Conservation (phyloP, 2,113 vertebrate genomes). For the Petroica traversi region DNA sequence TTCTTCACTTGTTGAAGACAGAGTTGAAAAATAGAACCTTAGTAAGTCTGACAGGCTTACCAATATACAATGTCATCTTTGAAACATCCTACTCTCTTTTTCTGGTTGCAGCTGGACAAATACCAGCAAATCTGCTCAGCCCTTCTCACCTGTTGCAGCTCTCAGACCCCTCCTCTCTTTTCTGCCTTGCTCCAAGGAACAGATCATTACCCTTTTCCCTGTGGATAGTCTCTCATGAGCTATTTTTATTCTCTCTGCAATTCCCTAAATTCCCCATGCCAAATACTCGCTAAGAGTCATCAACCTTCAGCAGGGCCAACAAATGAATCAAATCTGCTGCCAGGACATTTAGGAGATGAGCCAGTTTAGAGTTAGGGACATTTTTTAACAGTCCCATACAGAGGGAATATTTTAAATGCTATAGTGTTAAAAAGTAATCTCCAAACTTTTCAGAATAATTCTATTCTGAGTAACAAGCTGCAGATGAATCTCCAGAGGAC, state of each 20-base stretch:
- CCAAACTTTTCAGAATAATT: slow-evolving; percentile 17
- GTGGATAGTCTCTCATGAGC: not conserved
- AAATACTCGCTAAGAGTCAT: slow-evolving; percentile 41
- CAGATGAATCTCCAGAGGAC: slow-evolving; percentile 10
- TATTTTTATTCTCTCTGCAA: slow-evolving; percentile 35
- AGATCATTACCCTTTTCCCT: not conserved
- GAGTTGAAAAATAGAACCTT: not conserved
- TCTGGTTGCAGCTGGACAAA: not conserved
- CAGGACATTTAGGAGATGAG: slow-evolving; percentile 31
- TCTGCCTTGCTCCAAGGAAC: not conserved
- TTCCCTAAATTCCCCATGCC: slow-evolving; percentile 10
- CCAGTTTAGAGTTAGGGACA: not conserved
- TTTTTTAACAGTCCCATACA: not conserved
- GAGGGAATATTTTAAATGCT: not conserved
- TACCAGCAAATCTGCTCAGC: not conserved
- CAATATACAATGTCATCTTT: not conserved
- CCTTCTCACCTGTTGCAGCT: not conserved
- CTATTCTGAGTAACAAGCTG: not conserved
- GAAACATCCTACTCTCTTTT: not conserved
- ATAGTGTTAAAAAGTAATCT: not conserved
- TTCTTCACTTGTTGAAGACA: not conserved
- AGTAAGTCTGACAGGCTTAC: not conserved
- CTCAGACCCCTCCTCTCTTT: not conserved
- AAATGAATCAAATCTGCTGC: slow-evolving; percentile 45
- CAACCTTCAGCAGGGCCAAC: slow-evolving; percentile 42